Base-by-base conservation (phyloP, 2,113 vertebrate genomes). In the Amia ocellicauda region DNA sequence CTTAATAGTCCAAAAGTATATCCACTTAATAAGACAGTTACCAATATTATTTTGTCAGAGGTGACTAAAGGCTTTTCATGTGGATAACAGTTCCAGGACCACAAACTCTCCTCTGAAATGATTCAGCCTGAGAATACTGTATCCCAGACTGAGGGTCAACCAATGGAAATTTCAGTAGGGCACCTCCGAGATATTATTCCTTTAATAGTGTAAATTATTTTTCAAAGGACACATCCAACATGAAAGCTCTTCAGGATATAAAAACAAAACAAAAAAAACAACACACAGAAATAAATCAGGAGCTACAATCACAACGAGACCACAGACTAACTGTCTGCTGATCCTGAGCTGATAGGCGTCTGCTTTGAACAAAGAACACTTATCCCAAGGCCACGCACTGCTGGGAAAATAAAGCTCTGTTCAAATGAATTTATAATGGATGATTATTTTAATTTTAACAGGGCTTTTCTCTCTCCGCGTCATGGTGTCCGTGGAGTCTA, bases 171-270 rank as follows among this genome's bases (percentile, higher is more conserved):
- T 7, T 36, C 31, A 36, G 11, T 36, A 36, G 31, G 11, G 5
- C 11, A 36, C 31, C 31, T 36, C 31, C 31, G 11, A 5, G 11
- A 7, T 36, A 36, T 36, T 36, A 36, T 22, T 41, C 24, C 43
- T 28, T 63, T 64, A 24, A 64, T 45, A 64, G 19, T 55, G 53
- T 28, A 43, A 54, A 29, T 55, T 24, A 17, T 36, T 8, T 55
- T 27, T 42, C 43, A 16, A 29, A 47, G 22, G 23, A 28, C 11
- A 51, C 3, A 17, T 20, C 77, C 86, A 83, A 85, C 85, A 83
- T 76, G 73, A 74, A 66, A 84, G 80, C 85, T 85, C 81, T 80
- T 52, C 77, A 77, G 84, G 84, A 84, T 84, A 83, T 84, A 64
- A 50, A 73, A 79, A 77, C 69, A 78, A 78, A 72, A 81, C 70